Evolutionary conservation across 2,797 vertebrate species (phyloP), one percentile per base, ranked within the genome.

Genomic region (Halcyon badia): DNA sequence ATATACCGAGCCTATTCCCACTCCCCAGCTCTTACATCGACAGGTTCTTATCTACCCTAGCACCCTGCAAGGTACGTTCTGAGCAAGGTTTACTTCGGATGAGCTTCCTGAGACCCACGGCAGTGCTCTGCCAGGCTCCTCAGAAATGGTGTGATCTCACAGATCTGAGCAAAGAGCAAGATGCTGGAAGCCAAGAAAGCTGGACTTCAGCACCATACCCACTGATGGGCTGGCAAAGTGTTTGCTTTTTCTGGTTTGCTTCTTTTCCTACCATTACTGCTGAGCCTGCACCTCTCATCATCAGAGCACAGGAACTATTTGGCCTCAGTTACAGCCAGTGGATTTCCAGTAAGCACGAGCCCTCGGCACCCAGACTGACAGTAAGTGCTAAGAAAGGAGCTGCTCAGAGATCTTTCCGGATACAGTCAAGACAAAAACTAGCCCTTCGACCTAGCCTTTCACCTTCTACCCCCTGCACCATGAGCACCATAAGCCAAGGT

Each of bases 341-440:
- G 79, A 79, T 87, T 96, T 94, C 89, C 90, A 91, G 90, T 70
- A 92, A 96, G 73, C 66, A 77, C 3, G 4, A 91, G 41, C 31
- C 68, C 80, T 72, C 37, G 26, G 80, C 84, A 96, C 56, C 11
- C 21, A 44, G 57, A 42, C 35, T 83, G 54, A 72, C 69, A 87
- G 54, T 41, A 94, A 94, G 56, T 13, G 71, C 75, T 85, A 62
- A 58, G 65, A 58, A 68, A 73, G 44, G 33, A 73, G 35, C 10
- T 77, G 70, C 69, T 88, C 73, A 10, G 8, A 62, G 42, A 87
- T 20, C 64, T 81, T 88, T 70, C 21, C 1, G 1, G 28, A n/a
- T 25, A 76, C 21, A 64, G 37, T 2, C 1, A 3, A 58, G 31
- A 64, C 5, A 88, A 33, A 68, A 87, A 69, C 13, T 6, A 30